Evolutionary conservation across 2,113 vertebrate genomes (phyloP).

Genomic region (Fregata magnificens): DNA sequence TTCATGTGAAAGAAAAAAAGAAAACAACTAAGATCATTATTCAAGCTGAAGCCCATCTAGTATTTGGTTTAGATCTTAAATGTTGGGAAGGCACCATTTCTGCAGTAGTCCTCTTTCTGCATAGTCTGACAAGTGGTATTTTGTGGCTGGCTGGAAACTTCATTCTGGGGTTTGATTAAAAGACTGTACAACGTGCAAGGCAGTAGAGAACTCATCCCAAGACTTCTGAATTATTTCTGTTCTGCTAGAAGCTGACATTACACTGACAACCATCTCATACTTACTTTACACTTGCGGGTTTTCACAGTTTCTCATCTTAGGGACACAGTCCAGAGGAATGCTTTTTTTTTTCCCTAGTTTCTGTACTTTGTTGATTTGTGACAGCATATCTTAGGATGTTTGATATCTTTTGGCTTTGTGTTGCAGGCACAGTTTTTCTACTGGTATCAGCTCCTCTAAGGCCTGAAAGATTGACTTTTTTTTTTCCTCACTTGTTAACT

Average conservation of each 20-base stretch:
- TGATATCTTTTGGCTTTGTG: not conserved
- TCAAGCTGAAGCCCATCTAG: not conserved
- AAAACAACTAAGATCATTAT: not conserved
- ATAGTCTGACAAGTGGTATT: rapidly evolving
- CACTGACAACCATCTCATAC: not conserved
- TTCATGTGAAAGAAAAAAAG: not conserved
- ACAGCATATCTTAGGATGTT: not conserved
- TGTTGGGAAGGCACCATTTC: not conserved
- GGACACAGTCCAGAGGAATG: not conserved
- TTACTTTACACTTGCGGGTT: not conserved
- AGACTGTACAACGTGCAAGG: not conserved
- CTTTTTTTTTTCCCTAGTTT: not conserved
- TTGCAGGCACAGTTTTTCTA: not conserved
- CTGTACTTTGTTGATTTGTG: not conserved
- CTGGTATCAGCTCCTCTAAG: not conserved
- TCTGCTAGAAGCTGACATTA: not conserved
- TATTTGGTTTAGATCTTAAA: not conserved
- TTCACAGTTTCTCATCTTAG: not conserved
- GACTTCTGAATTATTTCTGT: not conserved
- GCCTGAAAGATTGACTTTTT: not conserved
- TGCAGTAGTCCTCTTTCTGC: not conserved
- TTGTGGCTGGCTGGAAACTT: not conserved
- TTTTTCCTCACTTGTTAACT: not conserved
- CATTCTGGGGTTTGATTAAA: not conserved
- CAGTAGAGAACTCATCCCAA: not conserved